These are phyloP conservation scores for Caenorhabditis sulstoni DNA, from an alignment of 2,888 invertebrate species.

Conservation along the genomic window DNA sequence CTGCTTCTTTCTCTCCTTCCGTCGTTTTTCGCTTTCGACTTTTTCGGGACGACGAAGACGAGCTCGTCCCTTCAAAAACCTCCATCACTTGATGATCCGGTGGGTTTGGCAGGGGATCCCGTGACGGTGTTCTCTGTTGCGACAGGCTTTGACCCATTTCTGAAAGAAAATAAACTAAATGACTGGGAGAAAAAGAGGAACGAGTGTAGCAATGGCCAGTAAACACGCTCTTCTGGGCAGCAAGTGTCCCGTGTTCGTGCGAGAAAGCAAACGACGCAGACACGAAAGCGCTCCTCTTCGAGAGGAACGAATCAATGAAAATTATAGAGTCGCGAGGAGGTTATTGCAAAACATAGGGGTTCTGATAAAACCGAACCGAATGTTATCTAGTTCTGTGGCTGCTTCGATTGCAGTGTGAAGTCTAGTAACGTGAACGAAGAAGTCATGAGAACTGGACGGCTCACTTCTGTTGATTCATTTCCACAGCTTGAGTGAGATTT, in stretches of 20 bases:
- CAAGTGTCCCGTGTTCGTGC: slow-evolving; percentile 5
- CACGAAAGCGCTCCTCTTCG: neutral
- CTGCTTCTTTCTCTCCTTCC: slow-evolving; percentile 2
- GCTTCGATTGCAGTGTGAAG: no score
- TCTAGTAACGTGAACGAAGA: no score
- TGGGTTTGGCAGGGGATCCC: slow-evolving; percentile 24
- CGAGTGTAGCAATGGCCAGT: neutral
- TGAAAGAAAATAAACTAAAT: no score
- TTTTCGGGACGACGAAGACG: slow-evolving; percentile 1
- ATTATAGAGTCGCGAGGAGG: no score
- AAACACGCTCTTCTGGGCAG: no score
- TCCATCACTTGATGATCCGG: slow-evolving; percentile 45
- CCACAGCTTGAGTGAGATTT: no score
- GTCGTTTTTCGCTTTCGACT: slow-evolving; percentile 25
- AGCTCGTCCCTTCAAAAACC: slow-evolving; percentile 14
- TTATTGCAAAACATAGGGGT: no score
- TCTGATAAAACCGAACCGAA: no score
- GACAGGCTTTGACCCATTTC: slow-evolving; percentile 27
- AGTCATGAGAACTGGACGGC: no score
- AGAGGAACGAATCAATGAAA: no score
- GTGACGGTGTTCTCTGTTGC: slow-evolving; percentile 18
- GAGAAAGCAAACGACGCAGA: slow-evolving; percentile 30
- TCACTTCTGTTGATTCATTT: no score
- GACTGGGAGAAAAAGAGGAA: neutral
- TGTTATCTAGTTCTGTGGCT: no score